These are phyloP conservation scores for Microcebus ravelobensis DNA, from an alignment of 2,113 vertebrate genomes.

Conservation along the genomic window DNA sequence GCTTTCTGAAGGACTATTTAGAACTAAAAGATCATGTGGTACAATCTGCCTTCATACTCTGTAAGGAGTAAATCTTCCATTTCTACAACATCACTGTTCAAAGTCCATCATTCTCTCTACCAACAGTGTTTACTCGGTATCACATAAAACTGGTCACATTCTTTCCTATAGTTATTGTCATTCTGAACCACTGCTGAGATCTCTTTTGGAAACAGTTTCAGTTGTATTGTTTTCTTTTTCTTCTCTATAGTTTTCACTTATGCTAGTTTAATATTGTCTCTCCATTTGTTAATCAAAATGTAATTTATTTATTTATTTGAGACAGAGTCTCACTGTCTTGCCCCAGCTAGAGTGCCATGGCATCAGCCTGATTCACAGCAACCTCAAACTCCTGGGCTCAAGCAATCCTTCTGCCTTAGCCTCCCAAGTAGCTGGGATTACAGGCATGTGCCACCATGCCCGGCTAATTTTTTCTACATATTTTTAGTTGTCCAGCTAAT, in stretches of 20 bases:
- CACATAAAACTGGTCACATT: background rate
- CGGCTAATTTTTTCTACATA: no score
- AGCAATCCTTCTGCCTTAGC: no score
- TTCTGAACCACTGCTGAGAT: background rate
- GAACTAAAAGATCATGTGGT: background rate
- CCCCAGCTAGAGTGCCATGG: no score
- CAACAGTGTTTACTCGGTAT: background rate
- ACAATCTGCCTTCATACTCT: background rate
- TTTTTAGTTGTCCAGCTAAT: no score
- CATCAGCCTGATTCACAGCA: no score
- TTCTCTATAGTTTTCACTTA: background rate
- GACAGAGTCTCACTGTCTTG: no score
- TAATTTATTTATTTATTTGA: background rate
- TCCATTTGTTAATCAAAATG: background rate
- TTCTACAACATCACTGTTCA: background rate
- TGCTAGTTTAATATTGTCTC: background rate
- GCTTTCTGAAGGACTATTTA: constrained; percentile 8
- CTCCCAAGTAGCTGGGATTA: no score
- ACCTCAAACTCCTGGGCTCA: no score
- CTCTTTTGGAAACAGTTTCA: constrained; percentile 2
- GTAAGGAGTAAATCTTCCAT: background rate
- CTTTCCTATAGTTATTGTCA: background rate
- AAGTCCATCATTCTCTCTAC: background rate
- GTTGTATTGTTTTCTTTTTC: background rate
- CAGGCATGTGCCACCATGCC: no score